Base-by-base conservation (phyloP, 2,888 invertebrate species). In the Ophraella communa region DNA sequence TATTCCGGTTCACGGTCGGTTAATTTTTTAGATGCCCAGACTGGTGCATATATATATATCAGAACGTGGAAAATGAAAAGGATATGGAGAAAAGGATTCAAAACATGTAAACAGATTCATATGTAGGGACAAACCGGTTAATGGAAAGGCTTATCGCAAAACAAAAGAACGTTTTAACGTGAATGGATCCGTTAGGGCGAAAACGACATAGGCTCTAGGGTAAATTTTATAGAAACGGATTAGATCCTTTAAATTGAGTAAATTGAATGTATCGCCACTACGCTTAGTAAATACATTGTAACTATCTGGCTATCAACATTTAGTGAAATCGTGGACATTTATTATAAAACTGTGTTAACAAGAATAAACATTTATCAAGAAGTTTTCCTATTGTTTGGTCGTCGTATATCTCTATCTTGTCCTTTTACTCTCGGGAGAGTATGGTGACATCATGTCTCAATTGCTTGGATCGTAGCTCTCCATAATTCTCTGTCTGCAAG, bases 1-100 rank as follows among this genome's bases (percentile, higher is more conserved):
- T 73, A 74, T 75, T 76, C 73, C 68, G 68, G 74, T 75, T 76
- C 73, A 74, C 72, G 76, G 71, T 73, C 74, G 71, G 72, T 74
- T 73, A 69, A 66, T 54, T 61, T 30, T 53, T 47, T 62, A 49
- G 66, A 71, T 66, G 60, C 54, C 66, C 49, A 65, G 67, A 64
- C 70, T 64, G 66, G 65, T 66, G 67, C 68, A 70, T 71, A 66
- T 64, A 70, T 70, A 64, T 57, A 63, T 7, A 14, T 14, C 17
- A 17, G 39, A 39, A 55, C 51, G 10, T 17, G 51, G 10, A 17
- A 17, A n/a, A 10, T 51, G 27, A 51, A 51, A 51, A 23, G 49
- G 49, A 51, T 51, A 51, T 17, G 24, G 24, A 51, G 49, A 27
- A 51, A 10, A 51, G 49, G 49, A 27, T 24, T 51, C 49, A 51